Evolutionary conservation across 2,888 invertebrate genomes (phyloP).

Genomic region (Taenaris catops): DNA sequence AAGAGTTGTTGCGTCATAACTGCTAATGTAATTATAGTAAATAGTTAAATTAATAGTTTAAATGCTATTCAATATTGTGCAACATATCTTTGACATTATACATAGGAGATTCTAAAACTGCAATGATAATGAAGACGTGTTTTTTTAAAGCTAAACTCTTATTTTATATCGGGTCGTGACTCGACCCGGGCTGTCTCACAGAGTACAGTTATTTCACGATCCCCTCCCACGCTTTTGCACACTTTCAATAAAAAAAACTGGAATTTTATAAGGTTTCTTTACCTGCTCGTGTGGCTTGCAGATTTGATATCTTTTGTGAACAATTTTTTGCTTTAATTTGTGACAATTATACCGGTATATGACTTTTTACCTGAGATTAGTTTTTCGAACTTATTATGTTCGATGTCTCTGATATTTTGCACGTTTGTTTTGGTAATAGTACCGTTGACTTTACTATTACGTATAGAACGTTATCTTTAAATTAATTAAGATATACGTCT

Average conservation of each 20-base stretch:
- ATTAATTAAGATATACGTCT: too few species aligned
- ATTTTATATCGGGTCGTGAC: slow-evolving; percentile 10
- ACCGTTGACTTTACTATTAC: too few species aligned
- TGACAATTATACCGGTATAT: slow-evolving; percentile 80
- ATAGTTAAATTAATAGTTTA: too few species aligned
- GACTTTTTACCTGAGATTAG: slow-evolving; percentile 76
- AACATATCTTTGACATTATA: too few species aligned
- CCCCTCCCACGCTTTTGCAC: slow-evolving; percentile 77
- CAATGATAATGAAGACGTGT: too few species aligned
- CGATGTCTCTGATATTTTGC: slow-evolving; percentile 62
- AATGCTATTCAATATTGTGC: too few species aligned
- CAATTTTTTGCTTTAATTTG: slow-evolving; percentile 76
- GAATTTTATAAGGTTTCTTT: slow-evolving; percentile 58
- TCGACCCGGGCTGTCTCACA: slow-evolving; percentile 10
- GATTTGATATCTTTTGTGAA: slow-evolving; percentile 76
- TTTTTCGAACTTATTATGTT: slow-evolving; percentile 38
- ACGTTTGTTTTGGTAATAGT: slow-evolving; percentile 58
- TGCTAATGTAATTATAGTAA: too few species aligned
- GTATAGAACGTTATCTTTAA: too few species aligned
- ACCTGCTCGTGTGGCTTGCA: slow-evolving; percentile 80
- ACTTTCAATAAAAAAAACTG: slow-evolving; percentile 52
- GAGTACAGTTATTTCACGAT: slow-evolving; percentile 62
- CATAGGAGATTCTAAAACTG: too few species aligned
- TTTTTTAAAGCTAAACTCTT: too few species aligned
- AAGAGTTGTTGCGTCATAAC: too few species aligned